Evolutionary conservation across 2,888 invertebrate species (phyloP).

Genomic region (Ctenicera cuprea): DNA sequence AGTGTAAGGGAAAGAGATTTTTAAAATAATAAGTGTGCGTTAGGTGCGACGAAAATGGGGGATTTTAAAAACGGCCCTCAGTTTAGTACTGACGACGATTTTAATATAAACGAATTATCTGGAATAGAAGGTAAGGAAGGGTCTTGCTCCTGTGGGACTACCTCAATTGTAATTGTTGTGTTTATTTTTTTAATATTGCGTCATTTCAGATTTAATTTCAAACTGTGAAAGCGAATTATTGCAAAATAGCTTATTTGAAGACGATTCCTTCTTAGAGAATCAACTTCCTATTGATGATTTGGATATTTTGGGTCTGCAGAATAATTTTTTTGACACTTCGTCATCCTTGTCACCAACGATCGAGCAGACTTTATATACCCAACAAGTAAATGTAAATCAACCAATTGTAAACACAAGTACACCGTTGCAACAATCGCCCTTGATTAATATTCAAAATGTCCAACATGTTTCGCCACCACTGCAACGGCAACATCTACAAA

Average conservation of each 20-base stretch:
- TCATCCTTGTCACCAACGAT: slow-evolving; percentile 56
- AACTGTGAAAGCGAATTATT: slow-evolving; percentile 82
- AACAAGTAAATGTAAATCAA: neutral
- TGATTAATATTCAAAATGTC: slow-evolving; percentile 27
- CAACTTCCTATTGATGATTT: slow-evolving; percentile 72
- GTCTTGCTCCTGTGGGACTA: slow-evolving; percentile 17
- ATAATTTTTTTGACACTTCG: slow-evolving; percentile 61
- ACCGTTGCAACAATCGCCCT: slow-evolving; percentile 11
- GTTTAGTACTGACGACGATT: slow-evolving; percentile 75
- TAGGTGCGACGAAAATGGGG: slow-evolving; percentile 66
- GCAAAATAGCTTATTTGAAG: slow-evolving; percentile 73
- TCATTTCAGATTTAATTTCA: slow-evolving; percentile 78
- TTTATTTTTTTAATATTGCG: slow-evolving; percentile 6
- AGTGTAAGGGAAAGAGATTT: slow-evolving; percentile 41
- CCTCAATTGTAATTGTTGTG: no score
- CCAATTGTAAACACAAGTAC: slow-evolving; percentile 1
- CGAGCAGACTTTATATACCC: slow-evolving; percentile 30
- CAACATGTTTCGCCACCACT: neutral
- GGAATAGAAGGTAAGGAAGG: slow-evolving; percentile 82
- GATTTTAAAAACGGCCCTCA: slow-evolving; percentile 67
- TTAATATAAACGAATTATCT: slow-evolving; percentile 80
- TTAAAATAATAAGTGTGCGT: neutral
- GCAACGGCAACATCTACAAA: slow-evolving; percentile 30
- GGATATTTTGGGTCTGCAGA: slow-evolving; percentile 70
- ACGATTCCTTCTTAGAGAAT: slow-evolving; percentile 74